These are phyloP conservation scores for Pristionchus maxplancki DNA, from an alignment of 2,888 invertebrate genomes.

Conservation along the genomic window DNA sequence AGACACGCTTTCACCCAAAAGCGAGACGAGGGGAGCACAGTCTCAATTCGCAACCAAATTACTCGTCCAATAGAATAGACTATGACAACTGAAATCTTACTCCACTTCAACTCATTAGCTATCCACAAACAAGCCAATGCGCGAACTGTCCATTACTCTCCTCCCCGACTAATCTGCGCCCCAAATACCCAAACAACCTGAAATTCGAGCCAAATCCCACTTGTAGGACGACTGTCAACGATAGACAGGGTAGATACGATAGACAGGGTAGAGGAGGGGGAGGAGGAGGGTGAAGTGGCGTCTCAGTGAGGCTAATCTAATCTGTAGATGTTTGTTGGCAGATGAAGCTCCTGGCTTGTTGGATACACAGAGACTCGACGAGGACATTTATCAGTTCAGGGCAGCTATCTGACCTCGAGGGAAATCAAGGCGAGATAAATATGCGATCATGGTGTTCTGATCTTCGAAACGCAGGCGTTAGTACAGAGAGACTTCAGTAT, in stretches of 20 bases:
- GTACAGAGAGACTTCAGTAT: too few species aligned
- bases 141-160: not conserved
- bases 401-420: too few species aligned
- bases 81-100: not conserved
- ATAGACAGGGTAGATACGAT: not conserved
- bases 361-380: not conserved
- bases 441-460: too few species aligned
- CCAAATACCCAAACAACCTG: not conserved
- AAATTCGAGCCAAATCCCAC: slow-evolving; percentile 20
- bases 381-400: too few species aligned
- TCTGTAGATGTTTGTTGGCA: not conserved
- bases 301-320: not conserved
- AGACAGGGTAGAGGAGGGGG: not conserved
- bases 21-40: too few species aligned
- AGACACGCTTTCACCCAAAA: too few species aligned
- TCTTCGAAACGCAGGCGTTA: too few species aligned
- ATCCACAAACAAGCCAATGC: not conserved
- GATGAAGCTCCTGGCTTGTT: not conserved
- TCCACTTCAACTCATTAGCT: not conserved
- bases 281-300: not conserved
- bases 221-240: not conserved
- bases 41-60: too few species aligned
- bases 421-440: not conserved
- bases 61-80: not conserved
- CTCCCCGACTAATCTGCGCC: not conserved